Base-by-base conservation (phyloP, 2,113 vertebrate species). In the Phrynocephalus versicolor region DNA sequence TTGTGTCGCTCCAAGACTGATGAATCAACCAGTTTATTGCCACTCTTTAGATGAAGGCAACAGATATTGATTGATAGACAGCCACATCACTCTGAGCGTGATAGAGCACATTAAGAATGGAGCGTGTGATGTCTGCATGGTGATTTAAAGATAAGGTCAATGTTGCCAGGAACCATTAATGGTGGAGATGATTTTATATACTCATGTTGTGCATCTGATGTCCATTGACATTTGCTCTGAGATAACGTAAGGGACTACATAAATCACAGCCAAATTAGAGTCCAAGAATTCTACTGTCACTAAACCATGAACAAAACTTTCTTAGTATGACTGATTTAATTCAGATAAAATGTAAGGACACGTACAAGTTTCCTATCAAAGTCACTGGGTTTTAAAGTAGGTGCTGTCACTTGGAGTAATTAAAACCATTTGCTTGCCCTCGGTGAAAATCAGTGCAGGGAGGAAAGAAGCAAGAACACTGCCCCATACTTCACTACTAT, bases 71-170 rank as follows among this genome's bases (percentile, higher is more conserved):
- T 62, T 86, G 45, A 9, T 1, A 57, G 60, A 58, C 0, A 0
- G 60, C 19, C 13, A 18, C 0, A 0, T 0, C 0, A 69, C 73
- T 65, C 13, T 14, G 58, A 72, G 15, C 0, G 0, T 75, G 73
- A 67, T 51, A 55, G 19, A 87, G 62, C 1, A 0, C 12, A 85
- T 83, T 86, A 79, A 88, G 65, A 89, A 18, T 60, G 76, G 51
- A 82, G 45, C 75, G 89, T 58, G 84, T 85, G 83, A 70, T 85
- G 12, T 74, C 72, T 88, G 64, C 30, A 51, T 37, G 55, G 79
- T 86, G 51, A 65, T 89, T 81, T 79, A 82, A 19, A 25, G 72
- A 83, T 2, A 0, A 3, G 1, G 72, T 81, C 82, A 83, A 51
- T 87, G 81, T 25, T 84, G n/a, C 51, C 79, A 83, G 69, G 55